Evolutionary conservation across 2,797 vertebrate genomes (phyloP).

Genomic region (Protonibea diacanthus): DNA sequence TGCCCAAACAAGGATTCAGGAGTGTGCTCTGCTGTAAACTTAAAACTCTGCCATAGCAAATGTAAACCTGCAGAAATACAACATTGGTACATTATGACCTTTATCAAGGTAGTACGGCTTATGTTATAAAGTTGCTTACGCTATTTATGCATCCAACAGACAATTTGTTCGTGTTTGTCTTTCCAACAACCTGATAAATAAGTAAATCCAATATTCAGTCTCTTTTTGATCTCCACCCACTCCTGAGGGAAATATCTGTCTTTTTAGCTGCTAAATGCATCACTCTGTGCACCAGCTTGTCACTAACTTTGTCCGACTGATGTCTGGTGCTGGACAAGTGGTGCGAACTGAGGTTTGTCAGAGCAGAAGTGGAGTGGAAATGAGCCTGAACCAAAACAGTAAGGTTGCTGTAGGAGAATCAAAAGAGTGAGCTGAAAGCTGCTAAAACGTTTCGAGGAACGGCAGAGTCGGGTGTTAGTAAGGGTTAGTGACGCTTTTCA

Average conservation of each 20-base stretch:
- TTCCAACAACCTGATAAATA: not conserved
- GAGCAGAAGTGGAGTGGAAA: slow-evolving; percentile 15
- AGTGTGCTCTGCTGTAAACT: not conserved
- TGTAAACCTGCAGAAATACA: slow-evolving; percentile 13
- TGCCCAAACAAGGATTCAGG: not conserved
- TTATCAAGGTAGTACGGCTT: not conserved
- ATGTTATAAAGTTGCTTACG: not conserved
- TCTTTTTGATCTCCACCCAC: slow-evolving; percentile 14
- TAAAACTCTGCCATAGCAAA: slow-evolving; percentile 1
- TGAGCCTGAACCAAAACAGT: slow-evolving; percentile 10
- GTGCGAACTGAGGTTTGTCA: not conserved
- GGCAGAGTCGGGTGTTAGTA: not conserved
- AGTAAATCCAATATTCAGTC: not conserved
- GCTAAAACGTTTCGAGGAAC: not conserved
- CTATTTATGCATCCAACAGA: not conserved
- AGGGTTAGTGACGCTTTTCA: not conserved
- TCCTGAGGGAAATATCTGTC: not conserved
- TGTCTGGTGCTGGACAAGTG: slow-evolving; percentile 6
- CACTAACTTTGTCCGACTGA: not conserved
- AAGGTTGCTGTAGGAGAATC: slow-evolving; percentile 15
- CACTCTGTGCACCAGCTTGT: not conserved
- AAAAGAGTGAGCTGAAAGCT: not conserved
- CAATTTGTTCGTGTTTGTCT: not conserved
- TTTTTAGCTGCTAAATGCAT: slow-evolving; percentile 1
- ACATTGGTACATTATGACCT: not conserved